These are phyloP conservation scores for Gambusia yucatana DNA, from an alignment of 2,797 vertebrate species.

Conservation along the genomic window DNA sequence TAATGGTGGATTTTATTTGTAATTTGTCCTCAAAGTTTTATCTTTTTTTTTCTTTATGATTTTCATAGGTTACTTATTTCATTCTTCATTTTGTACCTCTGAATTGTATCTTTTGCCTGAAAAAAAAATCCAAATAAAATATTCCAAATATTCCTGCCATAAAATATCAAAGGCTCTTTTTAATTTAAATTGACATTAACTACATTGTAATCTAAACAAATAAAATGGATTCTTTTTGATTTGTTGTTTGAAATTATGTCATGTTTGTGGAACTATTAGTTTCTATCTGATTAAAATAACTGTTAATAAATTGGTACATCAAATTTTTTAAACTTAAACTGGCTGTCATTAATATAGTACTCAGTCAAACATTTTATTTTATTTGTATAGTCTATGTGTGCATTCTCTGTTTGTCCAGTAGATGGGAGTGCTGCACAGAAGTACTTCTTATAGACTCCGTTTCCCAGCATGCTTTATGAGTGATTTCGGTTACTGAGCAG, in stretches of 20 bases:
- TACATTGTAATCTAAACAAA: not conserved
- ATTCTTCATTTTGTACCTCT: not conserved
- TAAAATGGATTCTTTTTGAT: not conserved
- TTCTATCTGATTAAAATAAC: not conserved
- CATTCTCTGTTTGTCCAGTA: not conserved
- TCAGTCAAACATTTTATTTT: not conserved
- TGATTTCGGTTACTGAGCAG: not conserved
- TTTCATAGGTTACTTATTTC: not conserved
- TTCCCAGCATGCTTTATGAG: slow-evolving; percentile 49
- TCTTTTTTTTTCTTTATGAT: not conserved
- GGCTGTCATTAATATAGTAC: not conserved
- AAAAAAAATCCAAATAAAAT: not conserved
- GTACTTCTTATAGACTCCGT: not conserved
- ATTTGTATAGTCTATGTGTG: not conserved
- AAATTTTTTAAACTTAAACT: not conserved
- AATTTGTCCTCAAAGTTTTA: not conserved
- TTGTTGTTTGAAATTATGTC: not conserved
- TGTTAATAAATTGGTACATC: not conserved
- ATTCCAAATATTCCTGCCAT: not conserved
- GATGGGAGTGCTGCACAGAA: not conserved
- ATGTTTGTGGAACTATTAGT: not conserved
- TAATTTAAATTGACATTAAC: not conserved
- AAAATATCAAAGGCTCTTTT: not conserved
- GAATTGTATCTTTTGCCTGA: not conserved
- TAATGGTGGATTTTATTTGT: not conserved